Evolutionary conservation across 2,888 invertebrate genomes (phyloP).

Genomic region (Ferrisia virgata): DNA sequence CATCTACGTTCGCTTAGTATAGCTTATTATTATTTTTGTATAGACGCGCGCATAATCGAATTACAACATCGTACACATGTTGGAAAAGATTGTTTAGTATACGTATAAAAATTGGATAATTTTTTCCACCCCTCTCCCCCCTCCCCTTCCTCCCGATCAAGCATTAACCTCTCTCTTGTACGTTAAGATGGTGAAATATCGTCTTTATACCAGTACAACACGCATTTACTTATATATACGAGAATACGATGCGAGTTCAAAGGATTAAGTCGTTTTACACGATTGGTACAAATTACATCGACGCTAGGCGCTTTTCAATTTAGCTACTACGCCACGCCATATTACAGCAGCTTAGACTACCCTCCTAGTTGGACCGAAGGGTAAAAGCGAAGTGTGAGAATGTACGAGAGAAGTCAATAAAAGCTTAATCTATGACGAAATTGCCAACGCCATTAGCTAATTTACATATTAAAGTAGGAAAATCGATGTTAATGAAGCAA

Average conservation of each 20-base stretch:
- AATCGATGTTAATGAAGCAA: neutral
- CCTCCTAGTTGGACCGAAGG: too few relatives aligned
- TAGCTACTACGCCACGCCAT: too few relatives aligned
- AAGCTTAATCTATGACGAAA: neutral
- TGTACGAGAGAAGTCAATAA: neutral
- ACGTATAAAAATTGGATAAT: neutral
- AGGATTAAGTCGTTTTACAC: neutral
- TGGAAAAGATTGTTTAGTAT: neutral
- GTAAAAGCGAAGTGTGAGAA: too few relatives aligned
- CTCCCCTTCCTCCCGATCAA: too few relatives aligned
- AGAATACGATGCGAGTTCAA: neutral
- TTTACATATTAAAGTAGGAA: neutral
- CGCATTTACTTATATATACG: neutral
- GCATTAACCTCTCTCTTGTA: too few relatives aligned
- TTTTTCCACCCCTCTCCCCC: neutral
- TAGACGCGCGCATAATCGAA: neutral
- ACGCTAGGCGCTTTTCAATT: neutral
- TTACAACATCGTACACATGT: neutral
- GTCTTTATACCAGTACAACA: neutral
- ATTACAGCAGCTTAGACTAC: too few relatives aligned
- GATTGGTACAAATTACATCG: neutral
- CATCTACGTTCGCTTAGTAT: too few relatives aligned
- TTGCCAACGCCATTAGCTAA: neutral
- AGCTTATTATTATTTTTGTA: too few relatives aligned
- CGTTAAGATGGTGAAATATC: neutral